Evolutionary conservation across 2,888 invertebrate genomes (phyloP).

Genomic region (Synergus gifuensis): DNA sequence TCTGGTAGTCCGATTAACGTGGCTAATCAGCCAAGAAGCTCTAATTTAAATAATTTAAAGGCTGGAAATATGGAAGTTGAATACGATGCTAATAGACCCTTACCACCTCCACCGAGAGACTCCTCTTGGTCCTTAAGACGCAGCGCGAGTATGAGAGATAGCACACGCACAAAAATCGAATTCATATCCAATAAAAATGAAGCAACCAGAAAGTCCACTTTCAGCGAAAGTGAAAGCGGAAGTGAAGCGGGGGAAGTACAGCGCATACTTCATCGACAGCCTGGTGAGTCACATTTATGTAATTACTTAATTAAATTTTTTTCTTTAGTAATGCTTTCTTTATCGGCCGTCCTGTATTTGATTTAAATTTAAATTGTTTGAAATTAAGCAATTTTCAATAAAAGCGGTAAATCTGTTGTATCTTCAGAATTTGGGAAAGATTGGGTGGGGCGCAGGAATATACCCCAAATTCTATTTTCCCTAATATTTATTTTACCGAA

Average conservation of each 20-base stretch:
- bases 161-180: conserved; percentile 39
- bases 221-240: conserved; percentile 83
- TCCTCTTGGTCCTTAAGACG: conserved; percentile 57
- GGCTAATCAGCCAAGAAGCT: conserved; percentile 35
- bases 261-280: conserved; percentile 80
- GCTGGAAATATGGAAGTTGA: conserved; percentile 53
- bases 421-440: no score
- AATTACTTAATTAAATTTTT: neutral
- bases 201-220: conserved; percentile 58
- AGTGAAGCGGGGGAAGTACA: conserved; percentile 87
- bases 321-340: neutral
- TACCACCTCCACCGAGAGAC: conserved; percentile 74
- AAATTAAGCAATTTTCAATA: no score
- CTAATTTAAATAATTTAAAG: conserved; percentile 16
- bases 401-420: no score
- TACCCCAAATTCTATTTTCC: no score
- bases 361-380: no score
- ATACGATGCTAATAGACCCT: conserved; percentile 75
- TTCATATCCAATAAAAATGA: conserved; percentile 43
- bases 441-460: no score
- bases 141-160: conserved; percentile 56
- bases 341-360: no score
- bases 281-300: conserved; percentile 61
- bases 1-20: conserved; percentile 1
- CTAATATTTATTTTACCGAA: no score